Evolutionary conservation across 37 sponge, comb jelly and placozoan species (phyloP).

Genomic region (Aphrocallistes beatrix): DNA sequence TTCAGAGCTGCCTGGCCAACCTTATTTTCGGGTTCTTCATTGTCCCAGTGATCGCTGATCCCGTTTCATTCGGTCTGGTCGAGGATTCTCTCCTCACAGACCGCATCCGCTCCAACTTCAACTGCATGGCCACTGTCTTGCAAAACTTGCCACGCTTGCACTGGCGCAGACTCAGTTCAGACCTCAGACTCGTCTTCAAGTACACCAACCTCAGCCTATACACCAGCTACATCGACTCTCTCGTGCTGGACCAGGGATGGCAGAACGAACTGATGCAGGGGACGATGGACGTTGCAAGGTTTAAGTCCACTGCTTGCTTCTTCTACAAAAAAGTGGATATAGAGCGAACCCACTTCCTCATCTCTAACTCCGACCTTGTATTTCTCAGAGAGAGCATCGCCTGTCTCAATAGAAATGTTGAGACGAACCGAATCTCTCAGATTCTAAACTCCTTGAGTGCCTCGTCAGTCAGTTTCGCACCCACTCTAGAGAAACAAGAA

Average conservation of each 20-base stretch:
- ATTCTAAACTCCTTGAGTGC: not conserved
- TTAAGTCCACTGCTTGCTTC: not conserved
- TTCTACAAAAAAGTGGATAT: not conserved
- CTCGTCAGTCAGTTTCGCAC: not conserved
- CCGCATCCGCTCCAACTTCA: not conserved
- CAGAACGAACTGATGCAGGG: not conserved
- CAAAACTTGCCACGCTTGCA: not conserved
- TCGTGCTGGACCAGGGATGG: not conserved
- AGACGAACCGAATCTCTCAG: not conserved
- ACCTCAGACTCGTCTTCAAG: not conserved
- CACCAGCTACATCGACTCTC: not conserved
- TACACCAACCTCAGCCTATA: not conserved
- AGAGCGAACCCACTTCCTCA: not conserved
- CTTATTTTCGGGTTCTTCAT: not conserved
- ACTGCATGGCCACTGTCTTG: constrained; percentile 1
- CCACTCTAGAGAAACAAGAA: not conserved
- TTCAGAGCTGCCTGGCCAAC: not conserved
- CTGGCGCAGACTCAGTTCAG: not conserved
- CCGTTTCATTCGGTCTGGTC: not conserved
- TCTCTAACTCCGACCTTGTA: not conserved
- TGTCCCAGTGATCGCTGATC: not conserved
- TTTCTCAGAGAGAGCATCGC: not conserved
- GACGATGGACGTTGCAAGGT: not conserved
- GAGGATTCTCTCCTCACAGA: not conserved
- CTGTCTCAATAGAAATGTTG: not conserved